Conservation (phyloP, 2,888 invertebrate genomes). For the Idaea aversata region DNA sequence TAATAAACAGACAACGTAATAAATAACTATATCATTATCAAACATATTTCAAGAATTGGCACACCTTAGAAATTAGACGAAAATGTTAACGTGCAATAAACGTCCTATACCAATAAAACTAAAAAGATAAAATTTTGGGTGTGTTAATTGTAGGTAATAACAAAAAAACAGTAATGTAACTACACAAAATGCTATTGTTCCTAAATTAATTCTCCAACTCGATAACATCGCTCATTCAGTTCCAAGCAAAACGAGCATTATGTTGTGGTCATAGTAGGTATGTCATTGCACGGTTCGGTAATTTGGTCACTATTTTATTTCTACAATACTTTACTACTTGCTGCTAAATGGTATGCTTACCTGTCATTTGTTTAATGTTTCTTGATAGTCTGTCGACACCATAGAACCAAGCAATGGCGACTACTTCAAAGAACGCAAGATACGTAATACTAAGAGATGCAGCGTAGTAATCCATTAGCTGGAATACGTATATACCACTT, state of each 20-base stretch:
- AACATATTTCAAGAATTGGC: conserved; percentile 1
- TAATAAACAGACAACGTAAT: neutral
- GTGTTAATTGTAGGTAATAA: conserved; percentile 26
- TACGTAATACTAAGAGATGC: conserved; percentile 95
- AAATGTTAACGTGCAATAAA: conserved; percentile 5
- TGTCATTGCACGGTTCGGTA: neutral
- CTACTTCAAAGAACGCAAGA: conserved; percentile 95
- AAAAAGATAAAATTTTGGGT: conserved; percentile 25
- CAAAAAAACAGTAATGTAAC: conserved; percentile 17
- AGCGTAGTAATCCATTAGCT: conserved; percentile 96
- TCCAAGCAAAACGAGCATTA: conserved; percentile 13
- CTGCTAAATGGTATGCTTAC: conserved; percentile 53
- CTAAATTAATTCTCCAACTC: conserved; percentile 13
- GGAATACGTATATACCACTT: conserved; percentile 95
- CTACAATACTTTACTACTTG: neutral
- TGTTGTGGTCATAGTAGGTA: neutral
- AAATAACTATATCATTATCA: conserved; percentile 4
- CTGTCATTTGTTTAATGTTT: conserved; percentile 95
- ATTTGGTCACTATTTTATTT: neutral
- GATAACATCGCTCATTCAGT: conserved; percentile 16
- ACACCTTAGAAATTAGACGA: conserved; percentile 1
- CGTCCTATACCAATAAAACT: conserved; percentile 17
- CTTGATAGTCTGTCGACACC: conserved; percentile 89
- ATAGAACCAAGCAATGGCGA: conserved; percentile 95
- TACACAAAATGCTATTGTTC: conserved; percentile 13